Evolutionary conservation across 2,888 invertebrate species (phyloP).

Genomic region (Nemotelus nigrinus): DNA sequence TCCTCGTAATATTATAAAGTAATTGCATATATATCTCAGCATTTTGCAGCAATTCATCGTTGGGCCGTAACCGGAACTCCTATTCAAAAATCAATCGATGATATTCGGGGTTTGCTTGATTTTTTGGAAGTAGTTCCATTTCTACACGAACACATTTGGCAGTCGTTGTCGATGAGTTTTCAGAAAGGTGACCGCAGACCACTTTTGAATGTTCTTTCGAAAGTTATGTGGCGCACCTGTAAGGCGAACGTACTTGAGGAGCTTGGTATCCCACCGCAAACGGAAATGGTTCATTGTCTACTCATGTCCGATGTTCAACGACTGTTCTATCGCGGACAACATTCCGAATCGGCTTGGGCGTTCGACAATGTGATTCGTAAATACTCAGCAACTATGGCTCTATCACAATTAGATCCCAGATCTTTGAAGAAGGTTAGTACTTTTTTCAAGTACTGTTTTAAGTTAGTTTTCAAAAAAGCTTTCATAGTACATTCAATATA

Average conservation of each 20-base stretch:
- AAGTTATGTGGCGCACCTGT: conserved; percentile 75
- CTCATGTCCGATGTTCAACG: conserved; percentile 78
- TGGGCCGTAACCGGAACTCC: conserved; percentile 84
- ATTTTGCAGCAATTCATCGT: conserved; percentile 67
- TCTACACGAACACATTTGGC: conserved; percentile 56
- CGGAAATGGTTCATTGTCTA: conserved; percentile 69
- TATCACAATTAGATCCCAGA: conserved; percentile 66
- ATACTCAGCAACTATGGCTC: conserved; percentile 63
- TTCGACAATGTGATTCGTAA: conserved; percentile 66
- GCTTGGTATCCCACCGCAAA: conserved; percentile 74
- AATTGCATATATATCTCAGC: not conserved
- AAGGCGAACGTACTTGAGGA: conserved; percentile 75
- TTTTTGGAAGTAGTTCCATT: conserved; percentile 64
- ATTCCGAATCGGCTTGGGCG: conserved; percentile 66
- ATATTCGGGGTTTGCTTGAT: conserved; percentile 62
- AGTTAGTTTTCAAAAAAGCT: not conserved
- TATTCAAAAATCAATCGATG: conserved; percentile 69
- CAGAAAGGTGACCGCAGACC: conserved; percentile 43
- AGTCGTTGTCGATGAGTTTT: conserved; percentile 56
- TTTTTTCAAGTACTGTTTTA: conserved; percentile 1
- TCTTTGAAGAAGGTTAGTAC: conserved; percentile 61
- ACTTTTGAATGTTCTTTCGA: conserved; percentile 67
- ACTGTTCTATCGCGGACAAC: conserved; percentile 76
- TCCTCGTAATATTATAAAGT: not conserved
- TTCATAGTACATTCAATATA: no score